Base-by-base conservation (phyloP, 2,797 vertebrate genomes). In the Jordanella pulchra region DNA sequence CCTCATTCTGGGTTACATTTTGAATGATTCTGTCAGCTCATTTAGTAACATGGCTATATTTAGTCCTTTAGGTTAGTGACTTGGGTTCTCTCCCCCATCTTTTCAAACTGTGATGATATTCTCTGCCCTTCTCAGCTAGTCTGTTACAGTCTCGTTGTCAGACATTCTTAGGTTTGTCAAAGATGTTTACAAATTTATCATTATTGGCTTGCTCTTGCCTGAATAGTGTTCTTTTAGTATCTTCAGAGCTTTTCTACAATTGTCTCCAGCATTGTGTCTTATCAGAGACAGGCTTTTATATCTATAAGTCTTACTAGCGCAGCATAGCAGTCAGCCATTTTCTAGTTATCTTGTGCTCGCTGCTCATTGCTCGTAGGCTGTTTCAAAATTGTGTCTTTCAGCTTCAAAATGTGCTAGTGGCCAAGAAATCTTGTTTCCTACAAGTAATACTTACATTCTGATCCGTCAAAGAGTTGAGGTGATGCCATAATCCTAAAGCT, bases 231-330 rank as follows among this genome's bases (percentile, higher is more conserved):
- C 61, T 58, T 28, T 81, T 13, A 85, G 1, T 23, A 87, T 74
- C 25, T 54, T 80, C 0, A 87, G 55, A 0, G 83, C 84, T 39
- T 66, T 66, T 6, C 83, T 2, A 73, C n/a, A n/a, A n/a, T n/a
- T n/a, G n/a, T n/a, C n/a, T n/a, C n/a, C 65, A 0, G 79, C 77
- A 4, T 86, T 75, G 6, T 70, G 78, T 21, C 66, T 84, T 17
- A 83, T 71, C 1, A 85, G 21, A 0, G 42, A 86, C 1, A 85
- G 21, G 63, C 79, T 82, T 56, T 79, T 85, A 55, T 86, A 73
- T 85, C 77, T 17, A 83, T 32, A 2, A 80, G 47, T 48, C 68
- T 73, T 1, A 65, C 67, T 25, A 76, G 9, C 7, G 80, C 72
- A 39, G 77, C 82, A 71, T 80, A 78, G 11, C 64, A 68, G 3